phyloP scores from a whole-genome alignment of 2,888 invertebrate genomes.

The Diarsia mendica region DNA sequence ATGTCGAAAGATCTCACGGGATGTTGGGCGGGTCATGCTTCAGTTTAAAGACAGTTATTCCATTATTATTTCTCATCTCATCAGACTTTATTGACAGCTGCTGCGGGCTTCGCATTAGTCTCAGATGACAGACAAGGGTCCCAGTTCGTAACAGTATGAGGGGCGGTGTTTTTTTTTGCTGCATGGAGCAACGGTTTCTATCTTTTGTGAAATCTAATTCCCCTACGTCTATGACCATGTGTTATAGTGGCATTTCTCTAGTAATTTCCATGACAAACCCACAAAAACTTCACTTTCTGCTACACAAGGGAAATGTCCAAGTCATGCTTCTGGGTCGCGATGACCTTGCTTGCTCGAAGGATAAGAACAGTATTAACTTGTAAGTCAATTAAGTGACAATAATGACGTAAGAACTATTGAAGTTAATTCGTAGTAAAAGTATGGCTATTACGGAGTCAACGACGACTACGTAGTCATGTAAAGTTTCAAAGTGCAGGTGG shows the following conservation, averaged over 20 bases:
- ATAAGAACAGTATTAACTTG: slow-evolving; percentile 18
- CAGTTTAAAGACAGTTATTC: slow-evolving; percentile 2
- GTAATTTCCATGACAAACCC: neutral
- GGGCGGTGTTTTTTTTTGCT: slow-evolving; percentile 2
- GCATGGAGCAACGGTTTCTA: neutral
- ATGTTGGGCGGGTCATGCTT: neutral
- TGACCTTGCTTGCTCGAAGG: slow-evolving; percentile 4
- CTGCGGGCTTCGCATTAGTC: slow-evolving; percentile 14
- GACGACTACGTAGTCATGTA: neutral
- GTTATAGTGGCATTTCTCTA: neutral
- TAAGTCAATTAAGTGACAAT: slow-evolving; percentile 13
- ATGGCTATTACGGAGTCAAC: slow-evolving; percentile 10
- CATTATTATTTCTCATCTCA: neutral
- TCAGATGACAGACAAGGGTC: slow-evolving; percentile 5
- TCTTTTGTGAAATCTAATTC: neutral
- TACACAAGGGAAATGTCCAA: neutral
- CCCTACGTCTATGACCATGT: neutral
- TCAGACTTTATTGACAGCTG: neutral
- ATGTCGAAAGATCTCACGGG: neutral
- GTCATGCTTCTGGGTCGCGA: neutral
- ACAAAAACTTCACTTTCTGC: neutral
- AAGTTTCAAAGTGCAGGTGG: slow-evolving; percentile 25
- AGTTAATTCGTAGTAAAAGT: slow-evolving; percentile 27
- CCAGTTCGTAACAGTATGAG: neutral
- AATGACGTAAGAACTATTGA: slow-evolving; percentile 10